Evolutionary conservation across 1,140 invertebrate genomes (phyloP), one percentile per base, ranked within the genome.

Genomic region (Solenopsis fugax): DNA sequence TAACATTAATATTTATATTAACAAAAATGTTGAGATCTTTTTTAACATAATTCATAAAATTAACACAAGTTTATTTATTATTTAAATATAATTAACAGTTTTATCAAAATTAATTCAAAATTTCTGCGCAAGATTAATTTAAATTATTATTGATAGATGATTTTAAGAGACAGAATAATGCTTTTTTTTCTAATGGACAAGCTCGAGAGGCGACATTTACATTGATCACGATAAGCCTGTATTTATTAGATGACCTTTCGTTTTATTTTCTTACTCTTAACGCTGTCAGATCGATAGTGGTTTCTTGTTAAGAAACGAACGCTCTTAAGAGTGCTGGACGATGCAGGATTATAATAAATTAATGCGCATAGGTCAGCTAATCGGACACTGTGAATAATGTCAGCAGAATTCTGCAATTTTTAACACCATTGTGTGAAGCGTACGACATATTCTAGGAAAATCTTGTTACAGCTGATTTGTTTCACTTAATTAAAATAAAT

Each of bases 241-340:
- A 82, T 73, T 60, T 73, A 82, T 82, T 82, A 73, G 54, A 75
- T 84, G 69, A 84, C 80, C 80, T 84, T 84, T 82, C 41, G 24
- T 73, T 60, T 84, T 84, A 64, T 48, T 34, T 73, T 75, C 69
- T 75, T 56, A 84, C 54, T 69, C 65, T 45, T 71, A 56, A 45
- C 24, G 54, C 21, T 54, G 48, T 7, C 37, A 45, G 64, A 73
- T 50, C 41, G n/a, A 50, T 34, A 13, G 62, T 21, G 7, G 21
- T 81, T 60, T 41, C 67, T 73, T 54, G 34, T 80, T 69, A 48
- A 81, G 50, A 18, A 69, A 29, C 29, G 41, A 62, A 18, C 41
- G 2, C 41, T 73, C 41, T 13, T 60, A 21, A 16, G 34, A 71
- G 37, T 81, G 80, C 10, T 71, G 5, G 48, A 41, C 54, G 52